Base-by-base conservation (phyloP, 2,888 invertebrate species). In the Limnephilus lunatus region DNA sequence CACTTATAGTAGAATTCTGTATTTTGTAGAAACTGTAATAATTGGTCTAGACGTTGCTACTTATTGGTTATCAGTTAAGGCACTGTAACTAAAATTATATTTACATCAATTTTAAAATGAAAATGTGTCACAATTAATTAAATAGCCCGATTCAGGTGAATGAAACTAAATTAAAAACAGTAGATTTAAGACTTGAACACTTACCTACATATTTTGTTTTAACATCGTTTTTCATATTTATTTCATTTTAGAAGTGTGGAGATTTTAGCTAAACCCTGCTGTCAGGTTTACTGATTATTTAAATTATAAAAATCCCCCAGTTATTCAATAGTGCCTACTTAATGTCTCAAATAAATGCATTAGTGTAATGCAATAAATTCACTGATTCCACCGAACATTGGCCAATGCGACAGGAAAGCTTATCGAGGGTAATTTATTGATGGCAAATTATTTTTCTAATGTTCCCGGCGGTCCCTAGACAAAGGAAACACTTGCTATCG, bases 361-460 rank as follows among this genome's bases (percentile, higher is more conserved):
- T 31, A 48, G 87, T 87, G 48, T 31, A 87, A 48, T 87, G 53
- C 87, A 87, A 87, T 87, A 87, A 87, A 87, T 87, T 87, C 48
- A 87, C 30, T 48, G 87, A 31, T 87, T 68, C 48, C 35, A 25
- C 35, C 7, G 4, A 32, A 9, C 35, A 35, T 14, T 83, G 32
- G 35, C 35, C 35, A 35, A 83, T 39, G 39, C 83, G 39, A 32
- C 12, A 32, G 83, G 35, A 14, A 32, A 83, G 83, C 83, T 83
- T 83, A 83, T 83, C 83, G 11, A 68, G 3, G 15, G 31, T 87
- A n/a, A 87, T 87, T 87, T 87, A 87, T 87, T 87, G 19, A 53
- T 9, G 9, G 53, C 19, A 30, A 35, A 86, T 86, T 48, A 19
- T 87, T 87, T 14, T 87, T 87, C 48, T 53, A 35, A 48, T 15